A percentile compares a stretch with the other conserved stretches of the same genome.
Evolutionary conservation across 2,888 invertebrate species (phyloP).

Genomic region (Alloscopus bannaensis): DNA sequence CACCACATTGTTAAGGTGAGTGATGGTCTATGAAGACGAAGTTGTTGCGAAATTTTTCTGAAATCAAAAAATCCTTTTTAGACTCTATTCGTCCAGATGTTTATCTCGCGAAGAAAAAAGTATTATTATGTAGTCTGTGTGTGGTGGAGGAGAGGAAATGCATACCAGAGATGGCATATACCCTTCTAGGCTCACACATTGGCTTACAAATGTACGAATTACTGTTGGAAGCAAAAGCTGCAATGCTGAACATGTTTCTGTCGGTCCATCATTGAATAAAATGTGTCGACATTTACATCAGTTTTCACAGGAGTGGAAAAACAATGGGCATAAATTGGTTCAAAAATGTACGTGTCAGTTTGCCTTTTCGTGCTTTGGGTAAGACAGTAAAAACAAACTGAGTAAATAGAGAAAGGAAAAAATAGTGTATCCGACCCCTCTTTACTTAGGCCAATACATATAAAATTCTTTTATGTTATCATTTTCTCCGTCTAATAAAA

Average conservation of each 20-base stretch:
- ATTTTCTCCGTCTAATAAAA: constrained; percentile 15
- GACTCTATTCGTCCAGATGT: neutral
- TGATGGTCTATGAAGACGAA: neutral
- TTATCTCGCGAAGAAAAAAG: constrained; percentile 8
- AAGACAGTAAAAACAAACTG: constrained; percentile 4
- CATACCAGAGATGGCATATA: no score
- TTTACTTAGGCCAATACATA: neutral
- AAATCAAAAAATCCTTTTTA: constrained; percentile 15
- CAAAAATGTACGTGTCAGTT: neutral
- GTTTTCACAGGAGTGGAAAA: constrained; percentile 4
- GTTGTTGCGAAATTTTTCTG: neutral
- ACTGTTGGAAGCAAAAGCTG: neutral
- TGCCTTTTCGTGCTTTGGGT: neutral
- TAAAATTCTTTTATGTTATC: neutral
- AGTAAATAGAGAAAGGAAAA: no score
- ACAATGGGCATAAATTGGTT: constrained; percentile 7
- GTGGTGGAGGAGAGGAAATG: no score
- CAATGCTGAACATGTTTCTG: neutral
- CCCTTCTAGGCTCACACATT: no score
- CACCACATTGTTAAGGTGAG: neutral
- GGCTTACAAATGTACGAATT: no score
- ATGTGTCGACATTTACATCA: constrained; percentile 17
- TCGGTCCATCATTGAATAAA: no score
- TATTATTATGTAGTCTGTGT: neutral
- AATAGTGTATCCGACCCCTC: no score